Evolutionary conservation across 2,888 invertebrate genomes (phyloP), one percentile per base, ranked within the genome.

Genomic region (Notodonta ziczac): DNA sequence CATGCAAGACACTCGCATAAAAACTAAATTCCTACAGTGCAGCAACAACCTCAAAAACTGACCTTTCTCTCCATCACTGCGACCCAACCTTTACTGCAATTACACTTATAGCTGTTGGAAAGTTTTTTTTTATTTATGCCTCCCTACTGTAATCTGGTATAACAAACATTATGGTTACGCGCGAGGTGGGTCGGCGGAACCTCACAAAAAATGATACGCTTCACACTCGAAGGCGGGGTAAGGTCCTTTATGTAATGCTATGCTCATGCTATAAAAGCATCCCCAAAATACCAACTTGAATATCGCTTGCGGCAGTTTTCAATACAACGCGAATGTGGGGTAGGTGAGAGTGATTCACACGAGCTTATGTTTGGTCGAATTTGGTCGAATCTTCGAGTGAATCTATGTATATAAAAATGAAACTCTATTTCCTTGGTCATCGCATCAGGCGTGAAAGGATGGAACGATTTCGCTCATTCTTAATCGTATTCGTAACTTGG

Each of bases 71-170:
- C 57, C 50, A 39, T 10, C 54, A 59, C 13, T 24, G 14, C n/a
- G 8, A 42, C 57, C 58, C 32, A 32, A 55, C 46, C 52, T 32
- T 59, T 42, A 48, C 54, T 50, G 48, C 57, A 59, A 59, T 61
- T 59, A 63, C 60, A 57, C 42, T 56, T 52, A 52, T 14, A 39
- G 42, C 51, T 57, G 51, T 59, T 46, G 46, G 48, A 57, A 55
- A 44, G 16, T 55, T 65, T 65, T 65, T 35, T 61, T 57, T 58
- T 62, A 59, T 61, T 55, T 56, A 65, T 59, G 57, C 56, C 57
- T 46, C 57, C 51, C 54, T 51, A 59, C 9, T 10, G 40, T 55
- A 59, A 59, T 57, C 57, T 56, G 62, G 50, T 46, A 59, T 39
- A 57, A 56, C 55, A 66, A 66, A 60, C 60, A 60, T 44, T 50